phyloP scores from a whole-genome alignment of 2,888 invertebrate species.

The Odontothrips loti region DNA sequence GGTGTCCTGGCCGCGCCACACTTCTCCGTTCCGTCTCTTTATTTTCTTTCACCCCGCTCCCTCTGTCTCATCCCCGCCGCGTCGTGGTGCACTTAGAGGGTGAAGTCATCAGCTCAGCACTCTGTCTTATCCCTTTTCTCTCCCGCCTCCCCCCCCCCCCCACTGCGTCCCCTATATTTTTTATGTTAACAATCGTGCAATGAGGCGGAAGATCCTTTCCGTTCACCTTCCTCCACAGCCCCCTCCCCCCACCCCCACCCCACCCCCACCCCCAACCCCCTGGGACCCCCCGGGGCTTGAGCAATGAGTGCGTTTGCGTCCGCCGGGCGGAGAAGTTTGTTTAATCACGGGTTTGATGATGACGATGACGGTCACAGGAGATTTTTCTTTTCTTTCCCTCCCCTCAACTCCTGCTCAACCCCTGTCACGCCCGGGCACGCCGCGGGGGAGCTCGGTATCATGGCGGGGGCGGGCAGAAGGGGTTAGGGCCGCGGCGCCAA shows the following conservation, averaged over 20 bases:
- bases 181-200: neutral
- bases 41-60: neutral
- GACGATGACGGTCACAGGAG: neutral
- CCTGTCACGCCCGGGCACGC: neutral
- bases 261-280: neutral
- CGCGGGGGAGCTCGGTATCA: neutral
- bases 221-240: neutral
- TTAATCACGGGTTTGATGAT: neutral
- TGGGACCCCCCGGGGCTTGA: neutral
- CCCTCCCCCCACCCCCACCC: neutral
- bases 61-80: neutral
- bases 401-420: neutral
- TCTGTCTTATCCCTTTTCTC: neutral
- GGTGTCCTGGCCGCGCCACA: too few species aligned
- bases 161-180: neutral
- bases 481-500: neutral
- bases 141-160: neutral
- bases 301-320: neutral
- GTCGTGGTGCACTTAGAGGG: neutral
- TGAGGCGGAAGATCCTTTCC: neutral
- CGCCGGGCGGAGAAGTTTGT: neutral
- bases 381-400: neutral
- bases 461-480: too few species aligned
- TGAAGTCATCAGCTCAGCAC: neutral
- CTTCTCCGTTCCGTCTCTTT: neutral